Conservation (phyloP, 1,140 invertebrate species). For the Drosophila ananassae region DNA sequence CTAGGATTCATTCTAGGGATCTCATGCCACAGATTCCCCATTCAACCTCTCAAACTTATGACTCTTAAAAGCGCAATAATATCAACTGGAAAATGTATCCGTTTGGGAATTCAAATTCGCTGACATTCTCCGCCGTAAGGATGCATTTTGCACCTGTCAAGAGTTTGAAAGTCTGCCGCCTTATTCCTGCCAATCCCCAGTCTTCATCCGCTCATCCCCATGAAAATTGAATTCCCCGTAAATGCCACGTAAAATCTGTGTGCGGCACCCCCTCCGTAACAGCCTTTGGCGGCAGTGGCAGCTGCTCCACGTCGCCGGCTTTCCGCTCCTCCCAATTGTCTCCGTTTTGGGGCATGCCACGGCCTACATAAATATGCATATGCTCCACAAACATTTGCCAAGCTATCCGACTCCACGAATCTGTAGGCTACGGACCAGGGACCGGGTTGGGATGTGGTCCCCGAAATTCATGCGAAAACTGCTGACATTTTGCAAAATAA, state of each 20-base stretch:
- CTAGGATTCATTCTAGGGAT: too few species aligned
- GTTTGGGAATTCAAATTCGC: constrained; percentile 3
- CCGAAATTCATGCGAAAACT: constrained; percentile 74
- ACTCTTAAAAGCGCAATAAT: constrained; percentile 12
- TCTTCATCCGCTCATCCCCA: constrained; percentile 10
- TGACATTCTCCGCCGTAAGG: constrained; percentile 14
- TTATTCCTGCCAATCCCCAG: constrained; percentile 10
- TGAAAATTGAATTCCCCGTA: constrained; percentile 49
- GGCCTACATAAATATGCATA: constrained; percentile 79
- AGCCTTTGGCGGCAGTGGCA: constrained; percentile 22
- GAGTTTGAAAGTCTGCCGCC: constrained; percentile 3
- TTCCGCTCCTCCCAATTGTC: not conserved
- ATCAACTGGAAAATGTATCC: constrained; percentile 8
- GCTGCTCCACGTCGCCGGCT: constrained; percentile 10
- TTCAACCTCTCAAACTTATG: not conserved
- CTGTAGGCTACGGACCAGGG: not conserved
- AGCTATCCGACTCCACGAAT: constrained; percentile 31
- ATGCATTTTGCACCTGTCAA: constrained; percentile 31
- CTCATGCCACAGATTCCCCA: not conserved
- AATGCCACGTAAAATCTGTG: constrained; percentile 37
- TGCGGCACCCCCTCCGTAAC: not conserved
- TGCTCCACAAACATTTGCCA: constrained; percentile 71
- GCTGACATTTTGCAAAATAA: constrained; percentile 77
- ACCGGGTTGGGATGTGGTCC: not conserved
- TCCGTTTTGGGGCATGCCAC: constrained; percentile 38